Conservation (phyloP, 2,888 invertebrate species). For the Ptychoptera albimana region DNA sequence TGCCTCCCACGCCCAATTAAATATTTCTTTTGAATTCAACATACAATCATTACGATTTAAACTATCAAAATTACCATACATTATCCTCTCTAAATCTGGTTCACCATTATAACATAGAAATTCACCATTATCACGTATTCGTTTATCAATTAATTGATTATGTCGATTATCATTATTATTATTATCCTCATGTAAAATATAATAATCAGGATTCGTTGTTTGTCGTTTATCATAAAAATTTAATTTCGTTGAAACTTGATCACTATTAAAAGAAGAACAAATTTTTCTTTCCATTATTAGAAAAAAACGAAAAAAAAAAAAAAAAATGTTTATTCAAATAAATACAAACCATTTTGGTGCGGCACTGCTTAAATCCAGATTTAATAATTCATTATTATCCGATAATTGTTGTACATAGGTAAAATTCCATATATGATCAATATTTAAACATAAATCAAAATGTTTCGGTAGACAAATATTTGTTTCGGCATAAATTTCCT, state of each 20-base stretch:
- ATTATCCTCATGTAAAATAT: conserved; percentile 11
- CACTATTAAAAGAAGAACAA: not conserved
- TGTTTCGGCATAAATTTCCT: conserved; percentile 40
- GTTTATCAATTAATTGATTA: conserved; percentile 7
- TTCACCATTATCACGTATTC: conserved; percentile 9
- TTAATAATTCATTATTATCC: conserved; percentile 9
- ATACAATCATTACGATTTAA: conserved; percentile 13
- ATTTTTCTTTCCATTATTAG: too few species aligned
- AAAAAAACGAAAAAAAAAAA: not conserved
- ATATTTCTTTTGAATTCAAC: conserved; percentile 24
- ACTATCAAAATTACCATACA: conserved; percentile 28
- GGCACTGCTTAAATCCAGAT: conserved; percentile 12
- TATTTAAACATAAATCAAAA: conserved; percentile 21
- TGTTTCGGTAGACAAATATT: conserved; percentile 35
- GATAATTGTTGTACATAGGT: conserved; percentile 11
- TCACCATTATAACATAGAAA: conserved; percentile 42
- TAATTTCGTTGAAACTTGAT: not conserved
- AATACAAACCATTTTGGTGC: conserved; percentile 11
- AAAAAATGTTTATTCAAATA: not conserved
- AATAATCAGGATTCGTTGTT: conserved; percentile 10
- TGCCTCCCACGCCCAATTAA: conserved; percentile 45
- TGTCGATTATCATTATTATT: not conserved
- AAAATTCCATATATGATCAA: conserved; percentile 15
- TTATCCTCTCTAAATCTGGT: conserved; percentile 41
- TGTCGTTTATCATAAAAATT: not conserved